A percentile compares a stretch with the other conserved stretches of the same genome.
Conservation (phyloP, 2,797 vertebrate species). For the Peromyscus aztecus region DNA sequence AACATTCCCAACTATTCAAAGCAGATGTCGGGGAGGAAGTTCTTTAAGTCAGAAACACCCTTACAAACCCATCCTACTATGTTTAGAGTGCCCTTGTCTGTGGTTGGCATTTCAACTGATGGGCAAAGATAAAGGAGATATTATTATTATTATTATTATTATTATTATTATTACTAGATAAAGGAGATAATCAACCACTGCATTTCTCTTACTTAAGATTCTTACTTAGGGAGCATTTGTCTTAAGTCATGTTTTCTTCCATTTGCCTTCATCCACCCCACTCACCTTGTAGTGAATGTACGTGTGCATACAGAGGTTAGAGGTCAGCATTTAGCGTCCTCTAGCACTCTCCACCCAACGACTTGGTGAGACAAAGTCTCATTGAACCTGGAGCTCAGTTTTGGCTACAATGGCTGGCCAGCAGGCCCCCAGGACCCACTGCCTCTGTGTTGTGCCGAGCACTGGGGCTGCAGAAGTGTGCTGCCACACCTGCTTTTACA, state of each 20-base stretch:
- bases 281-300: neutral
- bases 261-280: neutral
- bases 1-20: slow-evolving; percentile 2
- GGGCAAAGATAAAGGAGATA: neutral
- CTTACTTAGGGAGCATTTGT: neutral
- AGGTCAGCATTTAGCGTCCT: neutral
- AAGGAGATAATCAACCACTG: neutral
- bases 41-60: neutral
- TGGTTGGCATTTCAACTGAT: neutral
- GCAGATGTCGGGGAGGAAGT: neutral
- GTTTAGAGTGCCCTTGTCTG: slow-evolving; percentile 18
- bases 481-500: too few relatives aligned
- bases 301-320: neutral
- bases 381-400: neutral
- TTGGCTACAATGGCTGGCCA: neutral
- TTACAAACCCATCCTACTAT: neutral
- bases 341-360: neutral
- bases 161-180: neutral
- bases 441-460: neutral
- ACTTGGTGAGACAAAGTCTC: neutral
- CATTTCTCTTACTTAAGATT: slow-evolving; percentile 33
- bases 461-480: neutral
- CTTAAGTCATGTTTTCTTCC: neutral
- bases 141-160: neutral
- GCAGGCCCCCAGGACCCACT: neutral